Percentiles rank a stretch among this genome's conserved stretches.
Evolutionary conservation across 2,797 vertebrate genomes (phyloP).

Genomic region (Molossus molossus): DNA sequence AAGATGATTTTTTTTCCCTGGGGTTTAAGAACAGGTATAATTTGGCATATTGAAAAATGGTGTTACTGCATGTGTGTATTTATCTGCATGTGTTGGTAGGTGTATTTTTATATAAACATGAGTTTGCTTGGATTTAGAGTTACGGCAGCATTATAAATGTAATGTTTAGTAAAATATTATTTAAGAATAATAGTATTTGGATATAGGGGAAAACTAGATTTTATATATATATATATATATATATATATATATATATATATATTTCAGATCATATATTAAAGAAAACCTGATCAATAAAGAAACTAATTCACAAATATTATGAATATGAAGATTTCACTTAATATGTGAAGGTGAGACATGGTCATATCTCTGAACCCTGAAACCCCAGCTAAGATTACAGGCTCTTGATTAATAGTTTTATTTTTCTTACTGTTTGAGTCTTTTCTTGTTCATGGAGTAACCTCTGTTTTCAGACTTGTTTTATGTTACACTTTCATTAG

Average conservation of each 20-base stretch:
- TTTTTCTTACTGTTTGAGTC: slow-evolving; percentile 43
- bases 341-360: not conserved
- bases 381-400: not conserved
- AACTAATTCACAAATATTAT: not conserved
- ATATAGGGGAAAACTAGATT: not conserved
- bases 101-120: not conserved
- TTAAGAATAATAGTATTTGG: not conserved
- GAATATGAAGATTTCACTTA: not conserved
- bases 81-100: not conserved
- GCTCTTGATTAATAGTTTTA: slow-evolving; percentile 13
- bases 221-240: not conserved
- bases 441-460: slow-evolving; percentile 50
- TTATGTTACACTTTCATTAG: slow-evolving; percentile 77
- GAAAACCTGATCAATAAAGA: not conserved
- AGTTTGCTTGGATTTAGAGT: not conserved
- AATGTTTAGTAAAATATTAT: not conserved
- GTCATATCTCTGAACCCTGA: not conserved
- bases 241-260: not conserved
- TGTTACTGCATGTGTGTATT: not conserved
- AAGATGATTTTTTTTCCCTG: not conserved
- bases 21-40: not conserved
- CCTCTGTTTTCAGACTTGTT: slow-evolving; percentile 64
- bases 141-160: not conserved
- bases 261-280: not conserved
- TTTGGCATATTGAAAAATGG: not conserved